Percentiles rank a stretch among this genome's conserved stretches.
Conservation (phyloP, 2,797 vertebrate species). For the Scolopax bukidnonensis region DNA sequence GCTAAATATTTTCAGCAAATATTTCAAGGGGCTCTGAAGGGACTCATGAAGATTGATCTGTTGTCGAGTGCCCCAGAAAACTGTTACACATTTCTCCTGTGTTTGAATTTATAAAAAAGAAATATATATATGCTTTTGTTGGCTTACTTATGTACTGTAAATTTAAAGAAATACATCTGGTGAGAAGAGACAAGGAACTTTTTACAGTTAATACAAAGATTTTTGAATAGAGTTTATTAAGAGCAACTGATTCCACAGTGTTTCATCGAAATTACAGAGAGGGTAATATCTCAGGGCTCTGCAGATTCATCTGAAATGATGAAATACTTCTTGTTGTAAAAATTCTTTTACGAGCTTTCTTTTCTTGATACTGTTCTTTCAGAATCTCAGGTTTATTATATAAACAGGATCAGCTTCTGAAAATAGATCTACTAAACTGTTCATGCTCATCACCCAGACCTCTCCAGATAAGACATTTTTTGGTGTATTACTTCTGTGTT, state of each 20-base stretch:
- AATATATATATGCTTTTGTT: not conserved
- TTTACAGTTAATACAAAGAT: not conserved
- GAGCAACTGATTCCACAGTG: not conserved
- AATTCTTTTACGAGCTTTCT: not conserved
- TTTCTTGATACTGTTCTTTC: not conserved
- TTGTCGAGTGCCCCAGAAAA: not conserved
- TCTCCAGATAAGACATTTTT: not conserved
- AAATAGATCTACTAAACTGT: not conserved
- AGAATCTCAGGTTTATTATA: not conserved
- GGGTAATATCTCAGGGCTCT: not conserved
- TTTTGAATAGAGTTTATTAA: not conserved
- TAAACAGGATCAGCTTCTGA: not conserved
- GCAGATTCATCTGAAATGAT: not conserved
- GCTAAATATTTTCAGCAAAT: not conserved
- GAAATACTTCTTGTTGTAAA: not conserved
- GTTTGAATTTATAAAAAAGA: not conserved
- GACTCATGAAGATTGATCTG: not conserved
- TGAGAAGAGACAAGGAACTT: not conserved
- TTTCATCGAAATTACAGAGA: not conserved
- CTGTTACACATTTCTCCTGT: not conserved
- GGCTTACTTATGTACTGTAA: not conserved
- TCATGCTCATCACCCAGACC: not conserved
- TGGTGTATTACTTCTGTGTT: not conserved
- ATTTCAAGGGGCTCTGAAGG: not conserved
- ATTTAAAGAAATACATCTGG: not conserved